Percentiles rank a stretch among this genome's conserved stretches.
Evolutionary conservation across 2,797 vertebrate species (phyloP).

Genomic region (Sebastes kiyomatsui): DNA sequence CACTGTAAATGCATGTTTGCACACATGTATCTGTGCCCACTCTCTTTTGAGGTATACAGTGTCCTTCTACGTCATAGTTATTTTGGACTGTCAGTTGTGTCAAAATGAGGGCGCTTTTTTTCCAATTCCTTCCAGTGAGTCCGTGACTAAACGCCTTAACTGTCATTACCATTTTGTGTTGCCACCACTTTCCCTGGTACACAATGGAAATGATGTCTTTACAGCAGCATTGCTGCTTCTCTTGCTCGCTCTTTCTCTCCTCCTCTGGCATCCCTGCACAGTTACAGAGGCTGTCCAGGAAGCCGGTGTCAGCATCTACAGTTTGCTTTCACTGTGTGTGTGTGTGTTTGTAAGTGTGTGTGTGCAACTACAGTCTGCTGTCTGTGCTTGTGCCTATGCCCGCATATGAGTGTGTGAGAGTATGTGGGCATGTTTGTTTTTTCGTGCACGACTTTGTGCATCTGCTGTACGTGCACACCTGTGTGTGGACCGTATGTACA

Average conservation of each 20-base stretch:
- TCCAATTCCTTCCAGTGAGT: slow-evolving; percentile 47
- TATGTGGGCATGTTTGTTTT: background rate
- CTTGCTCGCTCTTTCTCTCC: slow-evolving; percentile 37
- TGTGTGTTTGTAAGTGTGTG: background rate
- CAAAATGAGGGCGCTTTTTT: slow-evolving; percentile 36
- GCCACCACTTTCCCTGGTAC: slow-evolving; percentile 61
- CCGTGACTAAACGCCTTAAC: slow-evolving; percentile 71
- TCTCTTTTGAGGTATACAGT: slow-evolving; percentile 3
- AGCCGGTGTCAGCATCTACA: slow-evolving; percentile 49
- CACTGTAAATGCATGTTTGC: background rate
- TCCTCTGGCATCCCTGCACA: slow-evolving; percentile 47
- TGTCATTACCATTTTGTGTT: slow-evolving; percentile 74
- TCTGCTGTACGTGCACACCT: background rate
- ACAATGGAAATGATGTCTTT: slow-evolving; percentile 69
- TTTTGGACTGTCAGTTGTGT: slow-evolving; percentile 38
- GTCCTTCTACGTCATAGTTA: slow-evolving; percentile 15
- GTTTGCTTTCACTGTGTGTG: slow-evolving; percentile 10
- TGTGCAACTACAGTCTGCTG: background rate
- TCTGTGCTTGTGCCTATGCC: background rate
- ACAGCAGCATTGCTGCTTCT: slow-evolving; percentile 41
- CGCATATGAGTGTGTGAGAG: background rate
- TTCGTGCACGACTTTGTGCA: background rate
- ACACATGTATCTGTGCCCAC: background rate
- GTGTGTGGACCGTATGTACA: background rate
- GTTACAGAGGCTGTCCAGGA: slow-evolving; percentile 56